Conservation (phyloP, 2,888 invertebrate genomes). For the Latheticus oryzae region DNA sequence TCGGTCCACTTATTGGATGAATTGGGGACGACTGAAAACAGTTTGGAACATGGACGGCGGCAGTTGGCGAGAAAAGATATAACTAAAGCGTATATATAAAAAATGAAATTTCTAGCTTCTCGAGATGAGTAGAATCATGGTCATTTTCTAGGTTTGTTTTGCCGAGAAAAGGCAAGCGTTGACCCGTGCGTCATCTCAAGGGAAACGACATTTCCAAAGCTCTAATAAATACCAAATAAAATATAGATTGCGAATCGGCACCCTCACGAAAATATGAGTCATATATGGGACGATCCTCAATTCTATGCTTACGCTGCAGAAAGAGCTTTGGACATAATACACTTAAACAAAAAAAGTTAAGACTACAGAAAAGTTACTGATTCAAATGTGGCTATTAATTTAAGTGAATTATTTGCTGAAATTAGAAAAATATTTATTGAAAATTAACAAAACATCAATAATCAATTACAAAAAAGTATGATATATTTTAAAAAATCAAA, state of each 20-base stretch:
- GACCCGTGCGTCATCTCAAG: conserved; percentile 49
- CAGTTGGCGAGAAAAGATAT: conserved; percentile 1
- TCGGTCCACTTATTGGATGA: conserved; percentile 52
- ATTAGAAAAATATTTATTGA: no score
- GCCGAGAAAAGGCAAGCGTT: conserved; percentile 42
- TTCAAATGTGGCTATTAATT: no score
- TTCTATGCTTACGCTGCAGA: no score
- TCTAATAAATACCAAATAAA: conserved; percentile 25
- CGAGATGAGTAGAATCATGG: no score
- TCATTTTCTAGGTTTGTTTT: conserved; percentile 4
- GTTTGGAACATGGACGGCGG: conserved; percentile 5
- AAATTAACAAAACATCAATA: no score
- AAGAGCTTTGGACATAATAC: no score
- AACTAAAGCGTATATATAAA: no score
- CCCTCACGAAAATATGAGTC: conserved; percentile 28
- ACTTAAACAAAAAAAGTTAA: no score
- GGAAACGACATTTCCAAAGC: conserved; percentile 47
- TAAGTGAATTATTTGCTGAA: no score
- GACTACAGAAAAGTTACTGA: no score
- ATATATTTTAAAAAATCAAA: no score
- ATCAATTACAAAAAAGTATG: no score
- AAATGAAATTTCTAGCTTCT: background rate
- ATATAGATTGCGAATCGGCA: conserved; percentile 19
- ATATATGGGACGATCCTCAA: conserved; percentile 3
- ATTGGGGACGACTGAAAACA: conserved; percentile 30